These are phyloP conservation scores for Mythimna lalbum DNA, from an alignment of 2,888 invertebrate species.

Conservation along the genomic window DNA sequence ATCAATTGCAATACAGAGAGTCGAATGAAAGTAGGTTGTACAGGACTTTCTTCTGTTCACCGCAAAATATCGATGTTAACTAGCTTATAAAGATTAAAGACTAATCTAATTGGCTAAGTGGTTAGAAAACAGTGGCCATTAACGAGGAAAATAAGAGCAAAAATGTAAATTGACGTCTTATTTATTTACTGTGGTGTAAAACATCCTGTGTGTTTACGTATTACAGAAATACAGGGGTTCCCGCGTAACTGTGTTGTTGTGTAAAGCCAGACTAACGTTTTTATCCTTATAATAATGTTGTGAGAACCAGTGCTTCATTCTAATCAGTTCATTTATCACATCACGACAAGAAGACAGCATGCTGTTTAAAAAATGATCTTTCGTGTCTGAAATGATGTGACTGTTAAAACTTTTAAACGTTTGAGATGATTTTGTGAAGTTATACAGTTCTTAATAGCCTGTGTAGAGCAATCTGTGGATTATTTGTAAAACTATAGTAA, in stretches of 20 bases:
- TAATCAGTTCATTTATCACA: conserved; percentile 59
- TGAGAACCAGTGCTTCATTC: conserved; percentile 44
- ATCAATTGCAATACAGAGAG: conserved; percentile 8
- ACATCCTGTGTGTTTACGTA: conserved; percentile 11
- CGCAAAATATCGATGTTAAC: conserved; percentile 37
- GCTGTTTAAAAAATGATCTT: conserved; percentile 57
- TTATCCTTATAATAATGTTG: conserved; percentile 50
- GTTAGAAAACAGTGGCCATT: conserved; percentile 30
- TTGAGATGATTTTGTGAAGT: neutral
- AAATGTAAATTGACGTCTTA: neutral
- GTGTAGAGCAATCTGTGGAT: neutral
- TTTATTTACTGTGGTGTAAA: conserved; percentile 1
- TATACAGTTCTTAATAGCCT: neutral
- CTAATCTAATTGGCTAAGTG: conserved; percentile 37
- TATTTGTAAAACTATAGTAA: no score
- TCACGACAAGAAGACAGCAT: conserved; percentile 54
- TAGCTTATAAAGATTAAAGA: conserved; percentile 10
- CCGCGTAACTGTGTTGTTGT: conserved; percentile 21
- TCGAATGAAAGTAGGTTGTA: conserved; percentile 35
- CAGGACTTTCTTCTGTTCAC: conserved; percentile 34
- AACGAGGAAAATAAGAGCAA: conserved; percentile 22
- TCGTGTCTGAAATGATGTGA: conserved; percentile 52
- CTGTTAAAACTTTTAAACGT: conserved; percentile 24
- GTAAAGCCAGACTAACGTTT: conserved; percentile 17
- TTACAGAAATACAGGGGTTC: conserved; percentile 34